Evolutionary conservation across 2,797 vertebrate species (phyloP), one percentile per base, ranked within the genome.

Genomic region (Catharus ustulatus): DNA sequence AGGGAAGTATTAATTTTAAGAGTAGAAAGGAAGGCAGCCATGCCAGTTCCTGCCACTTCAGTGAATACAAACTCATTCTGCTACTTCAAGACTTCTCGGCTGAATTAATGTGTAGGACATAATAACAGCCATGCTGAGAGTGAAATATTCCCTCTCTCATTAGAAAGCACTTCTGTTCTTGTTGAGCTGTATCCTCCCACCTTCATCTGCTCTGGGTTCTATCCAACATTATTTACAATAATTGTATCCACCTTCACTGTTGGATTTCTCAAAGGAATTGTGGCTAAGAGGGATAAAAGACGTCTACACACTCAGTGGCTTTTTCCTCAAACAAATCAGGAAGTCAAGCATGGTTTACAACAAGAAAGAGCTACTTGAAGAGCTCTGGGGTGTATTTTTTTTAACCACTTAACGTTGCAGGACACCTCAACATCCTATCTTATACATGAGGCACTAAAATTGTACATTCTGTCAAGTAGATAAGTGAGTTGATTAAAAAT

Each of bases 121-220:
- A 93, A 93, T 95, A 95, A 94, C 59, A 96, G 89, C 84, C 90
- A 87, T 94, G 90, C 94, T 95, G 94, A 91, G 94, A 90, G 89
- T 62, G 75, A 95, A 94, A 94, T 89, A 93, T 93, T 93, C 92
- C 78, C 75, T 85, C 81, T 89, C 90, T 96, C 89, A 92, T 96
- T 94, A 97, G 94, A 89, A 97, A 94, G 78, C 96, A 95, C 95
- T 95, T 96, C 95, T 95, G 73, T 91, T 94, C 92, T 94, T 92
- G 87, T 92, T 94, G 94, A 96, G 87, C 89, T 95, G 89, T 93
- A 89, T 93, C 94, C 90, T 94, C 84, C 92, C 89, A 92, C 89
- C 84, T 94, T 94, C 90, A 64, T 93, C 87, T 96, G 78, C 58
- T 74, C 90, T 78, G 78, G 79, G 87, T 78, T 95, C 82, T 75